Evolutionary conservation across 2,888 invertebrate genomes (phyloP), one percentile per base, ranked within the genome.

Genomic region (Eretmocerus hayati): DNA sequence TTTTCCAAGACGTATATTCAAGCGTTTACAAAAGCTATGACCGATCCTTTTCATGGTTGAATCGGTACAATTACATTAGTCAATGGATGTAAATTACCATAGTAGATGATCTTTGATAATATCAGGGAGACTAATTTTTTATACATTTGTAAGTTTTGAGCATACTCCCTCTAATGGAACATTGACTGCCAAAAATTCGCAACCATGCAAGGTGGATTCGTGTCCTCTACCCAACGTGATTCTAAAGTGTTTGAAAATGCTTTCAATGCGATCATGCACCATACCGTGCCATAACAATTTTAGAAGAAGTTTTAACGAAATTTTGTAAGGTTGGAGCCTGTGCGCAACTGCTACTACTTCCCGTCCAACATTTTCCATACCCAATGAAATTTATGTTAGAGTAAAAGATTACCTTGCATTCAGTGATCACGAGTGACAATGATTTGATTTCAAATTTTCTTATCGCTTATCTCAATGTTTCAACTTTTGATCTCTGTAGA

Each of bases 231-330:
- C 39, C n/a, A n/a, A 22, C 15, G 38, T 31, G 35, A 39, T 44
- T 35, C 42, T 26, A 48, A 15, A 52, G n/a, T 45, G 52, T 52
- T 46, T 48, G 48, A 52, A 35, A 37, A 46, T 43, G 48, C 49
- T 51, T 48, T 51, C 32, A 48, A 37, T 35, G 20, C 51, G 37
- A 50, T 26, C 50, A 43, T 48, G 44, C 50, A 55, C 55, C 55
- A 50, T 46, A 52, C 53, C 53, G 55, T 56, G 55, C 55, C 55
- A 56, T n/a, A n/a, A n/a, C n/a, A n/a, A n/a, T n/a, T n/a, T n/a
- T n/a, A n/a, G n/a, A n/a, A n/a, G n/a, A n/a, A 50, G 46, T 45
- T 50, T 52, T 52, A 45, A 47, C 41, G 42, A 46, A n/a, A n/a
- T 52, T 52, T 48, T 53, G 37, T 26, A 45, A 51, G 45, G 44